Percentiles rank a stretch among this genome's conserved stretches.
phyloP scores from a whole-genome alignment of 1,140 invertebrate species.

The Drosophila ohnishii region DNA sequence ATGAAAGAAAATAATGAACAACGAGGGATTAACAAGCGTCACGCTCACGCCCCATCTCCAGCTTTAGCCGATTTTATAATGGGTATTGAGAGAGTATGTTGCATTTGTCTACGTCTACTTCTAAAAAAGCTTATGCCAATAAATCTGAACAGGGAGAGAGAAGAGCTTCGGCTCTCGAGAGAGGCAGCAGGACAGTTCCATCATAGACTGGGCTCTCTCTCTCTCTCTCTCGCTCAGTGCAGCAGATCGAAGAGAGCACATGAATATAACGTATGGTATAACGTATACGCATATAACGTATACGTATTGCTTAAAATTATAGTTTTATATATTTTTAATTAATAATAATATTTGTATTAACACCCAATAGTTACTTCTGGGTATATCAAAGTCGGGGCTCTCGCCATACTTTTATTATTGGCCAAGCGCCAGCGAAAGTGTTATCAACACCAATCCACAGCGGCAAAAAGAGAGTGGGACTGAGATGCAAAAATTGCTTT shows the following conservation, averaged over 20 bases:
- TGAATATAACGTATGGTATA: background rate
- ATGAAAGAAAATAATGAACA: conserved; percentile 47
- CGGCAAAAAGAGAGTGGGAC: background rate
- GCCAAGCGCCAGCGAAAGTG: conserved; percentile 46
- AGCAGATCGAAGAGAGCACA: background rate
- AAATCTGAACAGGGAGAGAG: background rate
- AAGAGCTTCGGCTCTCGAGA: too few relatives aligned
- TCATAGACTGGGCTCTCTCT: background rate
- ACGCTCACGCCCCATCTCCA: conserved; percentile 6
- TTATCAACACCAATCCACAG: conserved; percentile 48
- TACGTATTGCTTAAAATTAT: too few relatives aligned
- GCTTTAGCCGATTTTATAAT: conserved; percentile 4
- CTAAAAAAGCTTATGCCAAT: background rate
- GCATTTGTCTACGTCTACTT: too few relatives aligned
- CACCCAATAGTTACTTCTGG: too few relatives aligned
- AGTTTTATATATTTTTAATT: too few relatives aligned
- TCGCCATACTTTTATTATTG: conserved; percentile 7
- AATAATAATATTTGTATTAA: background rate
- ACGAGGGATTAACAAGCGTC: conserved; percentile 54
- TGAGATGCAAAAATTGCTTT: conserved; percentile 51
- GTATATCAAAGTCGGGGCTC: background rate
- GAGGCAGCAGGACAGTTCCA: too few relatives aligned
- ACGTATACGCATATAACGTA: background rate
- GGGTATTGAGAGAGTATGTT: background rate
- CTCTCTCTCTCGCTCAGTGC: background rate